Percentiles rank a stretch among this genome's conserved stretches.
These are phyloP conservation scores for Catharus bicknelli DNA, from an alignment of 2,113 vertebrate genomes.

Conservation along the genomic window DNA sequence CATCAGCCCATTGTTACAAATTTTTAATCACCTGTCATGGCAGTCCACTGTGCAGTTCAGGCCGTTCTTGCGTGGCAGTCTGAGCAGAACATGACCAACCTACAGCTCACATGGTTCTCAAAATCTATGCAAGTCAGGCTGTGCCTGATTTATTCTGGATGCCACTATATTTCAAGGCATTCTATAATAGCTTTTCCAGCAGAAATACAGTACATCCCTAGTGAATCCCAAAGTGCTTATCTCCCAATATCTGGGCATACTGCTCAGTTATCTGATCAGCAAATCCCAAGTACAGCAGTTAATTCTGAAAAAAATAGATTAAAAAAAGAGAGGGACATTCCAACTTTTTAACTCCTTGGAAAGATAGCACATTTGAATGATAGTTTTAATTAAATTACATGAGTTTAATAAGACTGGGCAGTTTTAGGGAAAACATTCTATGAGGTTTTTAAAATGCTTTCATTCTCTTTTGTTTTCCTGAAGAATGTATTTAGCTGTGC, in stretches of 20 bases:
- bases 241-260: neutral
- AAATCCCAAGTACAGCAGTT: neutral
- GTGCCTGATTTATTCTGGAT: neutral
- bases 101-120: neutral
- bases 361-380: slow-evolving; percentile 8
- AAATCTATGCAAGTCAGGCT: neutral
- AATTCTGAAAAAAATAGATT: neutral
- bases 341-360: neutral
- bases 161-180: neutral
- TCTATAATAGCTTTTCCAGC: neutral
- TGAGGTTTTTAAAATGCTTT: neutral
- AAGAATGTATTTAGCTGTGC: neutral
- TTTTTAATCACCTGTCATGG: neutral
- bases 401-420: slow-evolving; percentile 1
- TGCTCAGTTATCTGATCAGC: neutral
- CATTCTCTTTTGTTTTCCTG: neutral
- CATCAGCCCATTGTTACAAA: neutral
- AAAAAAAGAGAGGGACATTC: neutral
- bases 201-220: neutral
- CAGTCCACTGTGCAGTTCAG: neutral
- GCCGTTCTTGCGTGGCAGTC: neutral
- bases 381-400: slow-evolving; percentile 30
- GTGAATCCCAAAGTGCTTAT: neutral
- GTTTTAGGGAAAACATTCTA: neutral
- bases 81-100: neutral